These are phyloP conservation scores for Centrocercus urophasianus DNA, from an alignment of 2,113 vertebrate genomes.

Conservation along the genomic window DNA sequence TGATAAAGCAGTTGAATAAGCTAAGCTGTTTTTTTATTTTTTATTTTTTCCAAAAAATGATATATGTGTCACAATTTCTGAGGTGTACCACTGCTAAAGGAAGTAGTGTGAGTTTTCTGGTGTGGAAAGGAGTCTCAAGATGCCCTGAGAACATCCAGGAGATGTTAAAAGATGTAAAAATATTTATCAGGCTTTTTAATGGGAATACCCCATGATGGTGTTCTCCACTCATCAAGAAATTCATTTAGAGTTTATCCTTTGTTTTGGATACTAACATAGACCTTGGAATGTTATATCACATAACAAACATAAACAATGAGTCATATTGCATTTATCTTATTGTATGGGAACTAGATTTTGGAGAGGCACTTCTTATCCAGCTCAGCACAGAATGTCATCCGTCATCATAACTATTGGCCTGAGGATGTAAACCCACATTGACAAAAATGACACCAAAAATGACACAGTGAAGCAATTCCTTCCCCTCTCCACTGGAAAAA, in stretches of 20 bases:
- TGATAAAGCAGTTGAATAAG: not conserved
- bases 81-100: not conserved
- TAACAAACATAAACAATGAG: not conserved
- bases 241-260: not conserved
- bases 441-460: not conserved
- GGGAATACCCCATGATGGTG: not conserved
- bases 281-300: not conserved
- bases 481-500: not conserved
- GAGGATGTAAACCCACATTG: not conserved
- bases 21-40: not conserved
- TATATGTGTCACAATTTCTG: not conserved
- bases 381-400: not conserved
- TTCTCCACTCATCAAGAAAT: not conserved
- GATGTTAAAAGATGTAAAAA: not conserved
- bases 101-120: not conserved
- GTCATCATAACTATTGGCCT: not conserved
- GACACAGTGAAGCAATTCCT: not conserved
- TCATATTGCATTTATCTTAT: not conserved
- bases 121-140: not conserved
- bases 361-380: not conserved
- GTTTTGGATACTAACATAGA: not conserved
- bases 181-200: not conserved
- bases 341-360: not conserved
- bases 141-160: not conserved
- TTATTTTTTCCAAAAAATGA: not conserved